Percentiles rank a stretch among this genome's conserved stretches.
These are phyloP conservation scores for Phocoena sinus DNA, from an alignment of 2,113 vertebrate species.

Conservation along the genomic window DNA sequence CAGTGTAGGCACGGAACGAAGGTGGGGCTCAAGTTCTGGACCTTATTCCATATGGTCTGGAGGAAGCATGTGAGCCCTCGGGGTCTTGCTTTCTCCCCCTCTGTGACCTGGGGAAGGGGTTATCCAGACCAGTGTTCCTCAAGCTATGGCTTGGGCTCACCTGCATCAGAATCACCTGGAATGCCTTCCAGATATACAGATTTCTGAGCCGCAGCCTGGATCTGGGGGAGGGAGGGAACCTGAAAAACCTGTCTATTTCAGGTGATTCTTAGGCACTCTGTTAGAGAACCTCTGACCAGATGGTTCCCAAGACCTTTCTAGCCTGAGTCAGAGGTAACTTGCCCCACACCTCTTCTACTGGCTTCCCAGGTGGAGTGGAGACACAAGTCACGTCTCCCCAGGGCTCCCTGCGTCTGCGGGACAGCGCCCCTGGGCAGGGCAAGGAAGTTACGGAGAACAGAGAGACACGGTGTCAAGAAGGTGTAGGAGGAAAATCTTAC, in stretches of 20 bases:
- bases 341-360: not conserved
- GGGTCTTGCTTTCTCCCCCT: not conserved
- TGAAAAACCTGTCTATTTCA: not conserved
- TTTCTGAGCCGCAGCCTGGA: not conserved
- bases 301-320: not conserved
- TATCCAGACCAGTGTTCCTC: not conserved
- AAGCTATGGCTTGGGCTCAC: not conserved
- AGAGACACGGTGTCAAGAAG: not conserved
- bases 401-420: not conserved
- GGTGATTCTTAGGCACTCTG: not conserved
- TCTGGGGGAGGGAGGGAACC: not conserved
- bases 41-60: not conserved
- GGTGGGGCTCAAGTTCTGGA: not conserved
- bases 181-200: not conserved
- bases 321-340: not conserved
- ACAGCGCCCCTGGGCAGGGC: not conserved
- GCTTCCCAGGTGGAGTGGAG: not conserved
- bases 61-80: not conserved
- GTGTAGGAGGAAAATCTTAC: not conserved
- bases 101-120: not conserved
- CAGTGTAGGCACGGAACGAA: rapidly evolving
- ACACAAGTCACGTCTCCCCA: not conserved
- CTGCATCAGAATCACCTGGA: not conserved
- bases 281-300: not conserved
- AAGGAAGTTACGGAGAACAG: not conserved